Base-by-base conservation (phyloP, 2,113 vertebrate genomes). In the Scomber scombrus region DNA sequence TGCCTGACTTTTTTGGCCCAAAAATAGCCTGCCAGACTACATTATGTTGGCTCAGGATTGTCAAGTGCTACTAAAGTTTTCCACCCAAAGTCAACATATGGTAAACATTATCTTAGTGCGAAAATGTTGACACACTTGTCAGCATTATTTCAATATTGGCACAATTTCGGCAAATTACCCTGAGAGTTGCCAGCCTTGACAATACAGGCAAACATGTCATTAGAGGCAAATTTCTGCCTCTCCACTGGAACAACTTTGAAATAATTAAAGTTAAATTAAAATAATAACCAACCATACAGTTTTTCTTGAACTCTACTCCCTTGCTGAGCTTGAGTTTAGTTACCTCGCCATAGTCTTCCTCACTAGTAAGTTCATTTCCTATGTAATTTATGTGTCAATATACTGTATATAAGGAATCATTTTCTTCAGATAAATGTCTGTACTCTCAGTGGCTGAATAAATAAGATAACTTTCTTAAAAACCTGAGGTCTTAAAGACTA, bases 401-500 rank as follows among this genome's bases (percentile, higher is more conserved):
- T 57, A 49, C 40, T 54, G 7, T 60, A 43, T 43, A 26, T 14
- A 1, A 3, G 6, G 5, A 11, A 50, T 11, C 15, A 51, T 40
- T 49, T 26, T 50, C 6, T 4, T 15, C 45, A 15, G 74, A 51
- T 40, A 40, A 40, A 40, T 9, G 34, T 9, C 9, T 40, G 0
- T 40, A 10, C 34, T 40, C 34, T 40, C 34, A 40, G 54, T 2
- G 0, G 0, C 60, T 58, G 26, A 64, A 16, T 43, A 13, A 66
- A 58, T 55, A 13, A 65, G 31, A 56, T 65, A 60, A 5, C 34
- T 55, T 54, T 64, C 31, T 18, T 45, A 50, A 14, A 47, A 54
- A 40, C 14, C 69, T 69, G 26, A 69, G 58, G 18, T 11, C 40
- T 14, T 14, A 66, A 65, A 46, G 8, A 54, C 15, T 18, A 6